Conservation (phyloP, 2,888 invertebrate genomes). For the Hymenopus coronatus region DNA sequence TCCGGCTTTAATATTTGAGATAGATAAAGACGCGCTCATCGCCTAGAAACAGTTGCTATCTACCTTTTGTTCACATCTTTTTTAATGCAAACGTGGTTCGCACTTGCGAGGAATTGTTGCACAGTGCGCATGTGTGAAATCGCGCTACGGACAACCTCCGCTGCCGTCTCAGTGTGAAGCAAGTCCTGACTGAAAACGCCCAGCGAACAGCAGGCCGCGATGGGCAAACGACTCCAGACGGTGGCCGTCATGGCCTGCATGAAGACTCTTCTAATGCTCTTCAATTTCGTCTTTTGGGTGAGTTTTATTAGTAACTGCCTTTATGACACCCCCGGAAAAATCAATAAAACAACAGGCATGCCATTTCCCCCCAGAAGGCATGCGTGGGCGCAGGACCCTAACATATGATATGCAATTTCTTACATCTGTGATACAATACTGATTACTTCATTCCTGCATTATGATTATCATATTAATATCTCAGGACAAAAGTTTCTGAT, state of each 20-base stretch:
- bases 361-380: too few species aligned
- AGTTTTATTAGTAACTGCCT: constrained; percentile 44
- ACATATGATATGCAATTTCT: too few species aligned
- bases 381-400: too few species aligned
- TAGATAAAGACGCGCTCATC: too few species aligned
- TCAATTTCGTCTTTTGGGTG: constrained; percentile 81
- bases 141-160: not conserved
- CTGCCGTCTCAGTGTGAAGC: not conserved
- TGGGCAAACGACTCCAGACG: constrained; percentile 71
- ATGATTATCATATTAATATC: too few species aligned
- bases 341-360: too few species aligned
- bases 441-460: too few species aligned
- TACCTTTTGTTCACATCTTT: too few species aligned
- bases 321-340: not conserved
- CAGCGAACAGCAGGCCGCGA: constrained; percentile 39
- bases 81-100: not conserved
- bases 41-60: too few species aligned
- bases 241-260: constrained; percentile 73
- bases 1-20: too few species aligned
- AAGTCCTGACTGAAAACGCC: not conserved
- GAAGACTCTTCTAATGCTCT: constrained; percentile 73
- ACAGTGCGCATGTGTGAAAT: not conserved
- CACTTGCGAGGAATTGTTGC: not conserved
- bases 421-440: too few species aligned
- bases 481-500: too few species aligned